Evolutionary conservation across 2,888 invertebrate genomes (phyloP).

Genomic region (Andrena trimmerana): DNA sequence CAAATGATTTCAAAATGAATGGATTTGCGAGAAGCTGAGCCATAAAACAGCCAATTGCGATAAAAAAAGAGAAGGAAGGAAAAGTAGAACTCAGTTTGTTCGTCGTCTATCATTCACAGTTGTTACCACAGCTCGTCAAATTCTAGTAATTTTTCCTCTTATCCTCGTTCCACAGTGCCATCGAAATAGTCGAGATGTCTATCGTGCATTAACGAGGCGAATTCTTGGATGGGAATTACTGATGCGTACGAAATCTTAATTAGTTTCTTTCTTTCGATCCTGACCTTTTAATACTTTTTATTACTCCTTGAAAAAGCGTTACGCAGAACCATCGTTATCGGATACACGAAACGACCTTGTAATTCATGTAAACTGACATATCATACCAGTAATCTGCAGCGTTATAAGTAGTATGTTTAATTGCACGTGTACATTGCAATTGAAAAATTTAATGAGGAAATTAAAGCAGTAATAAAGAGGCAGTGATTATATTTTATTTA

Average conservation of each 20-base stretch:
- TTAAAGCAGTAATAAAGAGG: not conserved
- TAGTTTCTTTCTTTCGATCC: constrained; percentile 8
- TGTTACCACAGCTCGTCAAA: not conserved
- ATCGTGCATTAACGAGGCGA: not conserved
- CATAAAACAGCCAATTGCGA: not conserved
- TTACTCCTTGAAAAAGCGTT: not conserved
- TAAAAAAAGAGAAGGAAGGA: not conserved
- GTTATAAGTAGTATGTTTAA: not conserved
- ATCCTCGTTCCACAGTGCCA: not conserved
- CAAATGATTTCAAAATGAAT: not conserved
- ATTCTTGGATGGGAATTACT: constrained; percentile 6
- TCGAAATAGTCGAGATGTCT: constrained; percentile 12
- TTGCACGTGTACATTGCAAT: not conserved
- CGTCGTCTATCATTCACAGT: not conserved
- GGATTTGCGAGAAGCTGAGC: not conserved
- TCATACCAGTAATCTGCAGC: not conserved
- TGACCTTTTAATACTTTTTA: not conserved
- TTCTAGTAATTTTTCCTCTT: not conserved
- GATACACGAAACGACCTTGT: not conserved
- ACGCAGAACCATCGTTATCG: constrained; percentile 4
- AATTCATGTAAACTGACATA: not conserved
- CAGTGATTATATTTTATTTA: not conserved
- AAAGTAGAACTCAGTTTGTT: not conserved
- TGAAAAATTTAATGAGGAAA: not conserved
- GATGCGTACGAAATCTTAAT: constrained; percentile 10